Evolutionary conservation across 2,888 invertebrate species (phyloP).

Genomic region (Cheilosia urbana): DNA sequence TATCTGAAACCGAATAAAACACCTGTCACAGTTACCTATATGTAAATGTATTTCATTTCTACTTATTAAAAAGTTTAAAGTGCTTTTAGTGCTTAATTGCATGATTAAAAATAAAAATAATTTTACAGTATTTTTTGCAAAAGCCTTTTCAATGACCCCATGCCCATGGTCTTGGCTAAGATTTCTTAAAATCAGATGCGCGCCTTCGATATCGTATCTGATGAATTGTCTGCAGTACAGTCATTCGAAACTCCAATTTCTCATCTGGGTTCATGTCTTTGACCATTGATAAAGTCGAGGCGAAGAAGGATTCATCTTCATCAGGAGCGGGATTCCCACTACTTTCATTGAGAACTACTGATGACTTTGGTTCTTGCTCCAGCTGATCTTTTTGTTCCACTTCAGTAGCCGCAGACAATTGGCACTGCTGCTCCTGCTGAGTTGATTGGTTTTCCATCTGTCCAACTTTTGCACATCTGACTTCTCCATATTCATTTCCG

Average conservation of each 20-base stretch:
- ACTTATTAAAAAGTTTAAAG: too few relatives aligned
- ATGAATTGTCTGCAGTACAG: slow-evolving; percentile 31
- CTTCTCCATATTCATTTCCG: background rate
- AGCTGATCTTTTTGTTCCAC: background rate
- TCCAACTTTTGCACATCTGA: background rate
- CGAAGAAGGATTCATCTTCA: slow-evolving; percentile 50
- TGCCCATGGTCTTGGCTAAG: background rate
- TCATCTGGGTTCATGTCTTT: slow-evolving; percentile 44
- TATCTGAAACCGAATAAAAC: too few relatives aligned
- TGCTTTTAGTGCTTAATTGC: too few relatives aligned
- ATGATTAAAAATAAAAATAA: too few relatives aligned
- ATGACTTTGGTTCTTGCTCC: background rate
- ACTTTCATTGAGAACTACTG: background rate
- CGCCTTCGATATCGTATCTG: slow-evolving; percentile 14
- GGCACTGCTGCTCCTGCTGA: background rate
- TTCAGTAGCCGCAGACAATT: background rate
- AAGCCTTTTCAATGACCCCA: slow-evolving; percentile 9
- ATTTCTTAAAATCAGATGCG: background rate
- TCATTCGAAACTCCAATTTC: slow-evolving; percentile 49
- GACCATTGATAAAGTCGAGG: slow-evolving; percentile 30
- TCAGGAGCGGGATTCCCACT: background rate
- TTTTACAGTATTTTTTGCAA: too few relatives aligned
- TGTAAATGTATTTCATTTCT: too few relatives aligned
- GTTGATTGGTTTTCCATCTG: background rate
- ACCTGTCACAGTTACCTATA: too few relatives aligned